Evolutionary conservation across 2,797 vertebrate species (phyloP).

Genomic region (Erithacus rubecula): DNA sequence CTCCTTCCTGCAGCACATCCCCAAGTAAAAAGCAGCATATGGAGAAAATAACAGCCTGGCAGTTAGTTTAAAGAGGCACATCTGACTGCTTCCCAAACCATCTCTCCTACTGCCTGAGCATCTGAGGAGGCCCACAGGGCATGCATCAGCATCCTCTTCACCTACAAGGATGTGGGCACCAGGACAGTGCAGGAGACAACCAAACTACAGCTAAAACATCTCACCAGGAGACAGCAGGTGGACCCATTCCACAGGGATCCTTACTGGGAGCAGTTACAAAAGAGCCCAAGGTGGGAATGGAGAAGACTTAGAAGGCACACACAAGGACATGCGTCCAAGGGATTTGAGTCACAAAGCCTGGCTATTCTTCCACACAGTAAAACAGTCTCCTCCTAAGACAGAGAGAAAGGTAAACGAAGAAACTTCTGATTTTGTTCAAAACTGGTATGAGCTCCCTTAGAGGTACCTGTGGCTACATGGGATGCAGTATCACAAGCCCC

Average conservation of each 20-base stretch:
- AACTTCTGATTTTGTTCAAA: background rate
- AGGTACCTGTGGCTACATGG: background rate
- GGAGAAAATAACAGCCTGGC: accelerated
- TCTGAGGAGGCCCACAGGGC: background rate
- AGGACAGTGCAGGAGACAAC: background rate
- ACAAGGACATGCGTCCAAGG: background rate
- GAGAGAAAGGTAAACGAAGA: background rate
- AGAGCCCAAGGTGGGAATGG: background rate
- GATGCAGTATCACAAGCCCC: background rate
- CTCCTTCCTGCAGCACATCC: background rate
- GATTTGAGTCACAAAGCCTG: background rate
- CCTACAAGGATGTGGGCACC: background rate
- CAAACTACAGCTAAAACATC: background rate
- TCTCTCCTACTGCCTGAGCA: background rate
- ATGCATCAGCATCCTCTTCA: background rate
- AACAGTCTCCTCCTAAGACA: background rate
- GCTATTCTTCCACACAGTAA: background rate
- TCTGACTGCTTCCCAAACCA: background rate
- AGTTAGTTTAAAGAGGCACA: background rate
- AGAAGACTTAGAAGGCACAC: background rate
- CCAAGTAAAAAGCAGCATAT: background rate
- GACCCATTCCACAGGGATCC: accelerated
- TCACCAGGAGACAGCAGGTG: background rate
- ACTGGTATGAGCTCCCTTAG: background rate
- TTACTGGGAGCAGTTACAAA: background rate